Percentiles rank a stretch among this genome's conserved stretches.
phyloP scores from a whole-genome alignment of 2,888 invertebrate genomes.

The Drosophila affinis region DNA sequence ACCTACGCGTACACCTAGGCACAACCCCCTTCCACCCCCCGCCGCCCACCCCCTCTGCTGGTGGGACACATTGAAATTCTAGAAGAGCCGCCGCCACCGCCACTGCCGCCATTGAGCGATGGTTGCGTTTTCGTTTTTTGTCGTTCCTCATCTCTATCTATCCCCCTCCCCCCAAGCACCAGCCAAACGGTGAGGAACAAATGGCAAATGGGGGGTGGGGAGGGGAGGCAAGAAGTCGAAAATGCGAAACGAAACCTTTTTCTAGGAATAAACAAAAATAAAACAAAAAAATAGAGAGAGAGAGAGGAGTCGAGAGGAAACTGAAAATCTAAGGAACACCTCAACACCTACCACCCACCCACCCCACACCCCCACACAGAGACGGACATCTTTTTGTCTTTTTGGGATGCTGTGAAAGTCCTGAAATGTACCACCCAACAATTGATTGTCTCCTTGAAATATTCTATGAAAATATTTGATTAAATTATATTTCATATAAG shows the following conservation, averaged over 20 bases:
- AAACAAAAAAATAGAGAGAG: background rate
- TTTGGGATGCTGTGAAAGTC: no score
- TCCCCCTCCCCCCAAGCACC: no score
- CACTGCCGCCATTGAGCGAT: constrained; percentile 33
- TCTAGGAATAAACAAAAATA: background rate
- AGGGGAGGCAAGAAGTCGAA: no score
- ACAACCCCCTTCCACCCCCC: background rate
- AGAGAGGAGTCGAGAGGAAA: background rate
- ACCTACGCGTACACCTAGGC: background rate
- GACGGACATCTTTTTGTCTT: no score
- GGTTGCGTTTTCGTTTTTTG: constrained; percentile 9
- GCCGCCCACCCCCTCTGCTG: background rate
- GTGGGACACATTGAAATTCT: constrained; percentile 32
- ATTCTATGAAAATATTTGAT: no score
- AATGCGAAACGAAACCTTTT: no score
- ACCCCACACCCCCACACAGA: no score
- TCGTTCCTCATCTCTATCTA: background rate
- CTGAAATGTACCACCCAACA: no score
- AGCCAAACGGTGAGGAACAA: background rate
- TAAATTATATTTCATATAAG: no score
- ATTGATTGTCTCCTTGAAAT: no score
- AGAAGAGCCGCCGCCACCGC: constrained; percentile 19
- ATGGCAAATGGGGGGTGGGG: background rate
- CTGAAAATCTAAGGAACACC: background rate
- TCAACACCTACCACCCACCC: background rate